Evolutionary conservation across 2,888 invertebrate species (phyloP).

Genomic region (Cotesia congregata): DNA sequence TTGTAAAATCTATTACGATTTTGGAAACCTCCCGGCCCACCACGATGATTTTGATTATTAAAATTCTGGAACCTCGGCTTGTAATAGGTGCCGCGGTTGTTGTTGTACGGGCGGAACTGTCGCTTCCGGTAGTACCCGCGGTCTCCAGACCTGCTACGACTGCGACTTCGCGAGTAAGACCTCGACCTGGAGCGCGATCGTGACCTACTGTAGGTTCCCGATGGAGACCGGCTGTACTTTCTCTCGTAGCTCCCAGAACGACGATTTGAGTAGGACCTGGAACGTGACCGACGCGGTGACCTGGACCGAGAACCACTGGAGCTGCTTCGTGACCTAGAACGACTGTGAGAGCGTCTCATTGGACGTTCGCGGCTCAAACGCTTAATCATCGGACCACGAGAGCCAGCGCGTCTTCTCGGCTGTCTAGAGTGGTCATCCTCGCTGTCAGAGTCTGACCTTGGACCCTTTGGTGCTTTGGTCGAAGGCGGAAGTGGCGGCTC

Average conservation of each 20-base stretch:
- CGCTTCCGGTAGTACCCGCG: conserved; percentile 67
- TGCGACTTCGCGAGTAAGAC: conserved; percentile 72
- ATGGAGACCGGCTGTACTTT: conserved; percentile 66
- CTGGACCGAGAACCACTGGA: conserved; percentile 79
- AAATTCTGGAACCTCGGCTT: conserved; percentile 82
- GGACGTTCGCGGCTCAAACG: conserved; percentile 62
- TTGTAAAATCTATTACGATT: conserved; percentile 66
- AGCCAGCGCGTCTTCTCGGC: conserved; percentile 48
- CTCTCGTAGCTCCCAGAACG: conserved; percentile 67
- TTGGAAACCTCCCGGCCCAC: conserved; percentile 68
- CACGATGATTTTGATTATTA: conserved; percentile 73
- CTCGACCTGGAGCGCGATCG: conserved; percentile 73
- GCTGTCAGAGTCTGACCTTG: conserved; percentile 73
- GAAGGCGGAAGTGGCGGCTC: conserved; percentile 63
- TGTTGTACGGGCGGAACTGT: conserved; percentile 72
- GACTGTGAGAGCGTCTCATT: conserved; percentile 63
- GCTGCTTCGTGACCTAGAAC: conserved; percentile 74
- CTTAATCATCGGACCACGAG: conserved; percentile 52
- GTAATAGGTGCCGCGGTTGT: conserved; percentile 85
- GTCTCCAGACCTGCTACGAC: conserved; percentile 72
- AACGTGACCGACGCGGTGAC: conserved; percentile 74
- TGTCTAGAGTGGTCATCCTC: conserved; percentile 56
- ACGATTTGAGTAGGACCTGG: conserved; percentile 67
- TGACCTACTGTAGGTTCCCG: conserved; percentile 65
- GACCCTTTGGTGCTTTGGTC: conserved; percentile 71